phyloP scores from a whole-genome alignment of 1,140 invertebrate genomes.

The Drosophila asahinai region DNA sequence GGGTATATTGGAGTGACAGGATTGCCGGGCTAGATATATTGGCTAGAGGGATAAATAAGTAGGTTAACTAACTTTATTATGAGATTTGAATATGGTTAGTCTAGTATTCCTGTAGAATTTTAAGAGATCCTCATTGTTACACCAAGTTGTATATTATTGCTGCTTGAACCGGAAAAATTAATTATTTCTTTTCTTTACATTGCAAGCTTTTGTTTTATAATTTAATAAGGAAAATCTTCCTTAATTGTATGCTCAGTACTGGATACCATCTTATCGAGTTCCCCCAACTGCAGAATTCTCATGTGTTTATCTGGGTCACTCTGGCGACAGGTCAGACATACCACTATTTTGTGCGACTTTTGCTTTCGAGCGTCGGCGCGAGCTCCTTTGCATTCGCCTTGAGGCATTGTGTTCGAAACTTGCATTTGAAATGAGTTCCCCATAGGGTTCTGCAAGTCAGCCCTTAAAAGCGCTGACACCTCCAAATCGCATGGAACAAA shows the following conservation, averaged over 20 bases:
- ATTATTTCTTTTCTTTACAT: too few relatives aligned
- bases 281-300: neutral
- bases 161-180: too few relatives aligned
- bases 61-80: neutral
- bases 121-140: too few relatives aligned
- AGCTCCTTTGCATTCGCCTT: slow-evolving; percentile 18
- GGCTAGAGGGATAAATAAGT: too few relatives aligned
- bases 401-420: slow-evolving; percentile 33
- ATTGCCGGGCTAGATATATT: neutral
- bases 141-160: too few relatives aligned
- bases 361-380: slow-evolving; percentile 60
- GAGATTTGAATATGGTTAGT: neutral
- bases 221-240: too few relatives aligned
- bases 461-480: slow-evolving; percentile 69
- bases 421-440: slow-evolving; percentile 29
- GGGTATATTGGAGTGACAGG: slow-evolving; percentile 4
- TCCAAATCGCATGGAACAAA: slow-evolving; percentile 25
- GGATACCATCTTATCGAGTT: neutral
- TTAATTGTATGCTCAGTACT: neutral
- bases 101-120: too few relatives aligned
- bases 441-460: slow-evolving; percentile 68
- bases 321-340: slow-evolving; percentile 63
- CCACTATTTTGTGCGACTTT: slow-evolving; percentile 62
- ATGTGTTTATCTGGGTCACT: slow-evolving; percentile 54
- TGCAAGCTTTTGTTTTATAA: too few relatives aligned